These are phyloP conservation scores for Schizotus pectinicornis DNA, from an alignment of 2,888 invertebrate species.

Conservation along the genomic window DNA sequence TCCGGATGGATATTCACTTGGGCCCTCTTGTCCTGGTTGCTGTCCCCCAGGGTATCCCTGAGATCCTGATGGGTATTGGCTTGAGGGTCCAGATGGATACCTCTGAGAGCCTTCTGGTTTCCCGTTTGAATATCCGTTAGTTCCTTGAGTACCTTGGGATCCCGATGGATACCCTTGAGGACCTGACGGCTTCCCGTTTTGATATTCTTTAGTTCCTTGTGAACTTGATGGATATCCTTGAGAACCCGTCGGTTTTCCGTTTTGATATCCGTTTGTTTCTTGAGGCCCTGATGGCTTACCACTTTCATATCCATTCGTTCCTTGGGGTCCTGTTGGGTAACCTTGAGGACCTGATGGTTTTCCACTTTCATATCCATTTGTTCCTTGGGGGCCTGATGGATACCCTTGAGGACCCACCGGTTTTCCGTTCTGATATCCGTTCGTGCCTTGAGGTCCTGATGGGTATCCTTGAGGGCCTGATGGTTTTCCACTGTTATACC, in stretches of 20 bases:
- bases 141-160: conserved; percentile 37
- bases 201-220: not conserved
- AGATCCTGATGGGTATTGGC: too few relatives aligned
- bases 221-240: not conserved
- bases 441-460: conserved; percentile 1
- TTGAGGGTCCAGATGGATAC: conserved; percentile 3
- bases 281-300: conserved; percentile 1
- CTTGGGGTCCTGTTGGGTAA: conserved; percentile 3
- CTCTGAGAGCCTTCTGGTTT: conserved; percentile 19
- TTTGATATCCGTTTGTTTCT: conserved; percentile 10
- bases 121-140: conserved; percentile 30
- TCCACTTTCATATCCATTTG: conserved; percentile 42
- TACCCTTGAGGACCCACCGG: conserved; percentile 4
- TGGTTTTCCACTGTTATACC: conserved; percentile 30
- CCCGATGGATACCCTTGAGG: conserved; percentile 30
- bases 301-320: conserved; percentile 31
- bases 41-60: conserved; percentile 24
- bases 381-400: conserved; percentile 2
- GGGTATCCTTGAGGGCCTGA: not conserved
- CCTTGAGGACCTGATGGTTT: conserved; percentile 22
- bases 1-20: conserved; percentile 17
- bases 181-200: conserved; percentile 38
- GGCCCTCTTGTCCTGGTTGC: conserved; percentile 22
- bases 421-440: conserved; percentile 8
- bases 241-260: conserved; percentile 3